Evolutionary conservation across 2,888 invertebrate genomes (phyloP).

Genomic region (Molorchus minor): DNA sequence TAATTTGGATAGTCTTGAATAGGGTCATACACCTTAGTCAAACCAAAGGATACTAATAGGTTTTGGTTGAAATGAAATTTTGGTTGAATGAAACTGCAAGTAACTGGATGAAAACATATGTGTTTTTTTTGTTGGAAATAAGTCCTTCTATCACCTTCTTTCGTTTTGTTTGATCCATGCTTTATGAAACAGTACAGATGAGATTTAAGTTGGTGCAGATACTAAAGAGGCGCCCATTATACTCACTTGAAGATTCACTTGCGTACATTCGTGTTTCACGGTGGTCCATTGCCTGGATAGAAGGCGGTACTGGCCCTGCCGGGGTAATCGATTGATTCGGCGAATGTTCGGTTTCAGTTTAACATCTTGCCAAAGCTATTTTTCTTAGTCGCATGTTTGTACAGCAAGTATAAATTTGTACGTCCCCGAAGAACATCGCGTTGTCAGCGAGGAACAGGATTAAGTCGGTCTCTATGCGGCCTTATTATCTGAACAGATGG

Average conservation of each 20-base stretch:
- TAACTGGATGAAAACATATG: too few species aligned
- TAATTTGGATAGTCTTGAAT: too few species aligned
- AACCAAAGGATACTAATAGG: too few species aligned
- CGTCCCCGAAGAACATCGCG: slow-evolving; percentile 31
- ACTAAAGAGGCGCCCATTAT: slow-evolving; percentile 33
- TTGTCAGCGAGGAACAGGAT: slow-evolving; percentile 15
- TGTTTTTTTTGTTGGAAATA: too few species aligned
- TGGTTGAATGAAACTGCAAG: too few species aligned
- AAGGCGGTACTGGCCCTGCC: slow-evolving; percentile 48
- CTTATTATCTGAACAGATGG: slow-evolving; percentile 25
- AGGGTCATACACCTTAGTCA: too few species aligned
- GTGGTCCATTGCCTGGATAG: slow-evolving; percentile 48
- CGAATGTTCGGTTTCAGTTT: slow-evolving; percentile 55
- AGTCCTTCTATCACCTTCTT: too few species aligned
- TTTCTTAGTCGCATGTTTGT: slow-evolving; percentile 47
- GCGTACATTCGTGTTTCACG: slow-evolving; percentile 46
- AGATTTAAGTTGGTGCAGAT: slow-evolving; percentile 18
- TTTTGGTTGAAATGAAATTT: too few species aligned
- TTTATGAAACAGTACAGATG: too few species aligned
- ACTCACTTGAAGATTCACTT: slow-evolving; percentile 33
- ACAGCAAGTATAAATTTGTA: slow-evolving; percentile 45
- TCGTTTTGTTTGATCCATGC: too few species aligned
- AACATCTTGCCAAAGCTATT: slow-evolving; percentile 49
- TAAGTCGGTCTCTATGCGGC: slow-evolving; percentile 15
- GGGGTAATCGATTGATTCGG: slow-evolving; percentile 53